Evolutionary conservation across 2,888 invertebrate species (phyloP).

Genomic region (Eudasyphora cyanicolor): DNA sequence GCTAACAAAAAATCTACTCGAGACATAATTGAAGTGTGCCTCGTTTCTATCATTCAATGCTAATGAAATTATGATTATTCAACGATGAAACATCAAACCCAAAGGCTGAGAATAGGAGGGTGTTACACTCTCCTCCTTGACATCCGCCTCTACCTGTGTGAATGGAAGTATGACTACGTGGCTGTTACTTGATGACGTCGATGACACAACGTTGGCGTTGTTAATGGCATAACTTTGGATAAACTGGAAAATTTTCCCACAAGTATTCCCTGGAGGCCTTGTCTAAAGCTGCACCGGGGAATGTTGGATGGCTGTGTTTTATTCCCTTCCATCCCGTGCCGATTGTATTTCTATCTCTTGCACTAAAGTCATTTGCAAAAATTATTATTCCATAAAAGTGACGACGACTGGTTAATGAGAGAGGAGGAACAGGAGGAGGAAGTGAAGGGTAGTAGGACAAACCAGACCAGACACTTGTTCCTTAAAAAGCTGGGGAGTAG

Average conservation of each 20-base stretch:
- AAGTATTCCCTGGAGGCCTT: slow-evolving; percentile 6
- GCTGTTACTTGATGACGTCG: not conserved
- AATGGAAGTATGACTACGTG: not conserved
- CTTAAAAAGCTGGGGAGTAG: not conserved
- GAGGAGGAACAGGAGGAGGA: not conserved
- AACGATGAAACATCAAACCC: not conserved
- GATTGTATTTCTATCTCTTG: too few species aligned
- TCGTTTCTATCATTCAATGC: slow-evolving; percentile 39
- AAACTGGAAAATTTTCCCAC: slow-evolving; percentile 20
- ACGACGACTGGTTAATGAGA: not conserved
- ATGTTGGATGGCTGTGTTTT: not conserved
- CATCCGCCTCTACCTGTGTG: not conserved
- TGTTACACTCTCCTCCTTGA: too few species aligned
- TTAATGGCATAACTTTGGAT: not conserved
- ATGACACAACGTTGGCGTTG: not conserved
- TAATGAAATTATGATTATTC: not conserved
- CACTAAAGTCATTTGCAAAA: not conserved
- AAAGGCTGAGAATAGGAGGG: not conserved
- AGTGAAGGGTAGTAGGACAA: not conserved
- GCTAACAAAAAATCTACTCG: slow-evolving; percentile 37
- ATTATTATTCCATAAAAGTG: not conserved
- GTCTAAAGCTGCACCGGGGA: not conserved
- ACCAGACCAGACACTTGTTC: not conserved
- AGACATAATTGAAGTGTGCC: slow-evolving; percentile 49
- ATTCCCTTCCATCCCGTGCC: not conserved